Conservation (phyloP, 2,888 invertebrate genomes). For the Harpalus rubripes region DNA sequence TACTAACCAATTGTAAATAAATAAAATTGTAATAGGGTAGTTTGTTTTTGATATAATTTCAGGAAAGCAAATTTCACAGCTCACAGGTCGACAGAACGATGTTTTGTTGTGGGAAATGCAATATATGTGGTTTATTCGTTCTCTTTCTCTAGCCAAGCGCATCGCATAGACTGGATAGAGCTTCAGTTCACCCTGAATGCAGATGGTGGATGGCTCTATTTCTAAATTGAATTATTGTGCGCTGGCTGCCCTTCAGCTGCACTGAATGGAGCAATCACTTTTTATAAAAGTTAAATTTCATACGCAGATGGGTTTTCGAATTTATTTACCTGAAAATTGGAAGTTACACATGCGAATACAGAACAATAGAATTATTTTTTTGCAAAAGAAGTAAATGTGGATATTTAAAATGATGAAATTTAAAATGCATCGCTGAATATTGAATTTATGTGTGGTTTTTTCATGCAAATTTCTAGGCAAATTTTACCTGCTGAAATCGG, state of each 20-base stretch:
- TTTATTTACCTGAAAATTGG: conserved; percentile 2
- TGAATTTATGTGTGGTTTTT: neutral
- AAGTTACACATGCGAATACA: neutral
- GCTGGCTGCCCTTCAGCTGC: conserved; percentile 20
- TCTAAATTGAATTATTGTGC: conserved; percentile 48
- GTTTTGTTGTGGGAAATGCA: conserved; percentile 47
- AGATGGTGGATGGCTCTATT: conserved; percentile 27
- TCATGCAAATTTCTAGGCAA: neutral
- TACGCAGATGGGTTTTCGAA: neutral
- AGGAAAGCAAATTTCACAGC: conserved; percentile 47
- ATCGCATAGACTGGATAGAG: neutral
- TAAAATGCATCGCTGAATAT: neutral
- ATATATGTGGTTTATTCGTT: conserved; percentile 45
- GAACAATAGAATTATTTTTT: neutral
- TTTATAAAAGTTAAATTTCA: conserved; percentile 23
- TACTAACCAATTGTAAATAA: no score
- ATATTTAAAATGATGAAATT: neutral
- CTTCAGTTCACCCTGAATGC: conserved; percentile 11
- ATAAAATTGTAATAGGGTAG: conserved; percentile 3
- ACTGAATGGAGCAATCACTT: conserved; percentile 17
- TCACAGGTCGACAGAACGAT: conserved; percentile 21
- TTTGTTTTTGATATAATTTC: conserved; percentile 3
- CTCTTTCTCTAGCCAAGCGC: neutral
- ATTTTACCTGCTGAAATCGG: no score
- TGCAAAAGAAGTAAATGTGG: neutral